Base-by-base conservation (phyloP, 2,888 invertebrate species). In the Limnephilus auricula region DNA sequence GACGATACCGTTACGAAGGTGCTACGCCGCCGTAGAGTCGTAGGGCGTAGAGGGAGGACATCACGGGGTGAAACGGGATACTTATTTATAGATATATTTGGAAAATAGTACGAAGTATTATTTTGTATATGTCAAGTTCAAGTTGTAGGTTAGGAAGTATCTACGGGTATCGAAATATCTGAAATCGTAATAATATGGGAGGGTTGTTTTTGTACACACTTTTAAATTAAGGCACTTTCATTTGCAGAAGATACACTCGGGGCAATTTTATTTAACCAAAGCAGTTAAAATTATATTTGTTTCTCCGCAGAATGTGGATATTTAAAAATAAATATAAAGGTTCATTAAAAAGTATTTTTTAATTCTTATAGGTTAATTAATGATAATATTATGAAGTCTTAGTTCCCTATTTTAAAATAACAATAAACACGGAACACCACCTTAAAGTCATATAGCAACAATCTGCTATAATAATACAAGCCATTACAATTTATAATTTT, bases 1-100 rank as follows among this genome's bases (percentile, higher is more conserved):
- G 90, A 89, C 91, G 92, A 91, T 91, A 91, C 78, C 80, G 89
- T 65, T 86, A 87, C 86, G 89, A 34, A 89, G 65, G 88, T 90
- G 82, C 90, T 80, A 92, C 89, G 91, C 79, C 80, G 30, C 9
- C 40, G n/a, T 25, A 37, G 85, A 40, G 31, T n/a, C 45, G 50
- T 45, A 15, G n/a, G 25, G 40, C 31, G 30, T 30, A 25, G 87
- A 18, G 65, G 50, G 65, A 65, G 25, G 65, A 65, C 65, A 65
- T 18, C 65, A 65, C 65, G 25, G 25, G 9, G 25, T 65, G n/a
- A 25, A 65, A 65, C n/a, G 25, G 65, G n/a, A 65, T 2, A 25
- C 65, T 65, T 65, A 65, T 65, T 65, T 65, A 65, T 65, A 65
- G 6, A 12, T 9, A 1, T 6, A 65, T 65, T 25, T 25, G 25